Conservation (phyloP, 2,888 invertebrate species). For the Candidula unifasciata region DNA sequence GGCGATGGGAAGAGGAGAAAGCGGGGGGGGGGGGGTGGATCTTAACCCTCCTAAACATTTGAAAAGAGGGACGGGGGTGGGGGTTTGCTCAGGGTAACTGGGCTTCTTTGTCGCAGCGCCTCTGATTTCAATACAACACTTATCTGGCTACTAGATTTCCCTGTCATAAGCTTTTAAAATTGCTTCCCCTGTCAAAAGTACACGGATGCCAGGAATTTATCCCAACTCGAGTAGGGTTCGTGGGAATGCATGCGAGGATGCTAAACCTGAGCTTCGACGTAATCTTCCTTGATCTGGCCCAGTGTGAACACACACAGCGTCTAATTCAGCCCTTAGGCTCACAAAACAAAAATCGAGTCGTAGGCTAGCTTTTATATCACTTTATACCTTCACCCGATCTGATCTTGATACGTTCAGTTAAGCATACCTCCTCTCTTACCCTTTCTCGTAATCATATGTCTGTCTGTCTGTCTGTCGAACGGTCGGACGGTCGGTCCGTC, state of each 20-base stretch:
- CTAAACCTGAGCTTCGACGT: constrained; percentile 5
- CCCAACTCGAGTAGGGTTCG: neutral
- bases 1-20: too few relatives aligned
- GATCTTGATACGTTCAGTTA: neutral
- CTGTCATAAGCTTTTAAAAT: neutral
- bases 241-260: constrained; percentile 10
- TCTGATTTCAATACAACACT: too few relatives aligned
- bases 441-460: too few relatives aligned
- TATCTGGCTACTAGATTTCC: too few relatives aligned
- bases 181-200: neutral
- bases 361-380: neutral
- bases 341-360: constrained; percentile 22
- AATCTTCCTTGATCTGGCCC: constrained; percentile 6
- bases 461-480: too few relatives aligned
- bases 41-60: too few relatives aligned
- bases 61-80: too few relatives aligned
- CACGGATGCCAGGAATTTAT: neutral
- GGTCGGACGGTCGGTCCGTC: too few relatives aligned
- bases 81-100: too few relatives aligned
- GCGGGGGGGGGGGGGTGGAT: too few relatives aligned
- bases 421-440: neutral
- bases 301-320: constrained; percentile 13
- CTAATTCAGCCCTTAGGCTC: constrained; percentile 29
- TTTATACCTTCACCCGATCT: neutral
- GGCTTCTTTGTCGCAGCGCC: too few relatives aligned